phyloP scores from a whole-genome alignment of 2,113 vertebrate genomes.

The Felis chaus region DNA sequence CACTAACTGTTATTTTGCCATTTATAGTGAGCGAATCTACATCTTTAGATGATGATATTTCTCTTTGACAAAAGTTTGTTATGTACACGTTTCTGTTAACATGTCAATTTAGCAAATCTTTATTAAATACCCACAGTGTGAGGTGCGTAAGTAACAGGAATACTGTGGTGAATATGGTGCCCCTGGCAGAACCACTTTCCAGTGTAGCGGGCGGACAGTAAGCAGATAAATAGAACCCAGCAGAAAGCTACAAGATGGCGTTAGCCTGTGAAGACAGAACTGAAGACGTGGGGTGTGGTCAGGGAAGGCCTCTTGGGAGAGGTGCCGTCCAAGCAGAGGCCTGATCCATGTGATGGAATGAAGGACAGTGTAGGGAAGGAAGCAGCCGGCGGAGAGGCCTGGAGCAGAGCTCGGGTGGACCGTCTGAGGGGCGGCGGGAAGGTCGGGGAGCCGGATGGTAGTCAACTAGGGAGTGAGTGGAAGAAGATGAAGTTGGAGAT shows the following conservation, averaged over 20 bases:
- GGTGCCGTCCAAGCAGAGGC: background rate
- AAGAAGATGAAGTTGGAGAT: background rate
- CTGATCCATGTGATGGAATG: background rate
- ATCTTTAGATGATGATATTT: background rate
- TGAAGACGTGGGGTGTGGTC: background rate
- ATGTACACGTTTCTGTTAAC: background rate
- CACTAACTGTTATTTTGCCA: background rate
- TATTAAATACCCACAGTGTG: background rate
- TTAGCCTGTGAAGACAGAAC: background rate
- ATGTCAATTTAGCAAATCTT: background rate
- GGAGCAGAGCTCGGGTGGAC: background rate
- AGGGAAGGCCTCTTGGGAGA: background rate
- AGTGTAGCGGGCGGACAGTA: background rate
- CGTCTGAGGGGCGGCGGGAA: background rate
- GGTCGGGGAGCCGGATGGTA: accelerated
- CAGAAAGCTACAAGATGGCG: background rate
- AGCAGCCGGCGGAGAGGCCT: background rate
- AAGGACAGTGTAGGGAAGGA: background rate
- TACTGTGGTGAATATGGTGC: background rate
- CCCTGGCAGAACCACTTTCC: background rate
- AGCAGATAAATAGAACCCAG: background rate
- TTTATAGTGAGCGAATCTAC: background rate
- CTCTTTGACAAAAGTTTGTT: background rate
- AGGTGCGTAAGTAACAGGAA: background rate
- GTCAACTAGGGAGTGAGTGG: background rate